Base-by-base conservation (phyloP, 2,113 vertebrate genomes). In the Uria aalge region DNA sequence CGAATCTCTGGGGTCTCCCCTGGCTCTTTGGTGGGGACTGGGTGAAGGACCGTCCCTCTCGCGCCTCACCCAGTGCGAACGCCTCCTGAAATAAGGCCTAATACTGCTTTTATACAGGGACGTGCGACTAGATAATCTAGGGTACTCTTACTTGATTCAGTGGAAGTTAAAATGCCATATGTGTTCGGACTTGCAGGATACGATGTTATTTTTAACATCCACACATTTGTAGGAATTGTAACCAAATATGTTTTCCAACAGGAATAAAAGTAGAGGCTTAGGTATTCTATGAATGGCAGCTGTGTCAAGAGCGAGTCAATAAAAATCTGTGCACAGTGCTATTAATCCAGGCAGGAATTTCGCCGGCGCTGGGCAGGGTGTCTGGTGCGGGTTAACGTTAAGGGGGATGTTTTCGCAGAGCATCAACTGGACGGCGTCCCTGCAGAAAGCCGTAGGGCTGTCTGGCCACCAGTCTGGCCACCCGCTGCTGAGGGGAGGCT, bases 381-480 rank as follows among this genome's bases (percentile, higher is more conserved):
- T 30, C 38, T 34, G 55, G 52, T 52, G 78, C 5, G 3, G 48
- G 53, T 3, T 45, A 8, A 38, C 6, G 4, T 19, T 8, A 2
- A 3, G 27, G 45, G 48, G 9, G 5, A 6, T 3, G 20, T 4
- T 36, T 21, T 6, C n/a, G 1, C 16, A 1, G 40, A 0, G 45
- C 21, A 1, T 32, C 4, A 11, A 27, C 26, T 1, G 27, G 85
- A 8, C 1, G 3, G 32, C 3, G 2, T 9, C 13, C 20, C 2
- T 2, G 56, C 38, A 8, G 47, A 20, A 22, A 4, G 20, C 34
- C 1, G 1, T 6, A 62, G 62, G 34, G 5, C 23, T 55, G 5
- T 9, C 53, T 12, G 45, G n/a, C 36, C 22, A 23, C 48, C 23
- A 47, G 5, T 9, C 53, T 12, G 45, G n/a, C 36, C 22, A 23